These are phyloP conservation scores for Merluccius polli DNA, from an alignment of 2,797 vertebrate species.

Conservation along the genomic window DNA sequence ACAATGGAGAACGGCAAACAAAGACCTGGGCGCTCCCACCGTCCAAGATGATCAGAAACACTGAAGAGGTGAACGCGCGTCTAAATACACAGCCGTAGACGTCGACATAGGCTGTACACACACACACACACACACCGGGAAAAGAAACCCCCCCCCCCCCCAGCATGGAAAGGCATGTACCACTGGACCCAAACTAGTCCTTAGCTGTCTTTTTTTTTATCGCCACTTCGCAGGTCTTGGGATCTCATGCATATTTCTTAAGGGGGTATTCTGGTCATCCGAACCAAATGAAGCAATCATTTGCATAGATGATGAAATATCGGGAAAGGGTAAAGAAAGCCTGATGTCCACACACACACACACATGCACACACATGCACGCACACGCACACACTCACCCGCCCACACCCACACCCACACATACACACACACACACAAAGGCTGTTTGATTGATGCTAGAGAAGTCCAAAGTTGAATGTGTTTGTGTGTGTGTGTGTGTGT, in stretches of 20 bases:
- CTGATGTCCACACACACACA: neutral
- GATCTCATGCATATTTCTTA: neutral
- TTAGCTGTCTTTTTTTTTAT: too few species aligned
- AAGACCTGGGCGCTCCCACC: constrained; percentile 45
- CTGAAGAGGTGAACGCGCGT: too few species aligned
- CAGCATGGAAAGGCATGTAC: too few species aligned
- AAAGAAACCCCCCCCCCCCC: too few species aligned
- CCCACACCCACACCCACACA: too few species aligned
- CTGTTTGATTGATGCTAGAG: neutral
- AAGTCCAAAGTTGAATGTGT: neutral
- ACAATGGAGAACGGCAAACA: constrained; percentile 52
- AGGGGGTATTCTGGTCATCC: neutral
- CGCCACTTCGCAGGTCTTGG: neutral
- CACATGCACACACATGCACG: constrained; percentile 1
- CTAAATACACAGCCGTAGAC: neutral
- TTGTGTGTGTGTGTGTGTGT: neutral
- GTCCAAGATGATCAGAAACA: constrained; percentile 4
- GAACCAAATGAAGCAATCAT: neutral
- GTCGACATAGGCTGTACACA: neutral
- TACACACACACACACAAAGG: too few species aligned
- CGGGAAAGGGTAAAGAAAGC: neutral
- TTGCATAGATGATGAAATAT: neutral
- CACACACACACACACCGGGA: too few species aligned
- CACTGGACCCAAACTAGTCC: too few species aligned
- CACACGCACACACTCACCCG: constrained; percentile 18